phyloP scores from a whole-genome alignment of 2,888 invertebrate species.

The Rhingia rostrata region DNA sequence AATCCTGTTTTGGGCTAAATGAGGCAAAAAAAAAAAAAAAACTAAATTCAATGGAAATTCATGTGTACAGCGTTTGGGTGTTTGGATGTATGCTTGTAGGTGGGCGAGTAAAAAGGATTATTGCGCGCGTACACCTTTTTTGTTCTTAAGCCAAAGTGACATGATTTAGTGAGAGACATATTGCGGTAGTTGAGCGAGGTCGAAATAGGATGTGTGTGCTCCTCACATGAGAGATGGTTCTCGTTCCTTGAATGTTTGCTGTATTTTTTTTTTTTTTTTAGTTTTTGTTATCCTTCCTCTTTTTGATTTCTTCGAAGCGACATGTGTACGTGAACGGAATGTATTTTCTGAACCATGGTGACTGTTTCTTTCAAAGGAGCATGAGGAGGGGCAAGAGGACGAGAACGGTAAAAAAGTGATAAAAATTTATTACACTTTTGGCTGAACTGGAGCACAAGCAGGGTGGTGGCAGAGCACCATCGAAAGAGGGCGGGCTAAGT shows the following conservation, averaged over 20 bases:
- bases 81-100: not conserved
- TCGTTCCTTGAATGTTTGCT: not conserved
- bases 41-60: slow-evolving; percentile 22
- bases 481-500: not conserved
- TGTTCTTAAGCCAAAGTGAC: slow-evolving; percentile 51
- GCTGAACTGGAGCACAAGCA: slow-evolving; percentile 28
- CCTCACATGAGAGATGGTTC: slow-evolving; percentile 12
- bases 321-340: slow-evolving; percentile 50
- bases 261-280: slow-evolving; percentile 3
- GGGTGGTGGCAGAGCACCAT: not conserved
- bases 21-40: not conserved
- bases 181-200: slow-evolving; percentile 49
- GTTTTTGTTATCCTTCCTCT: not conserved
- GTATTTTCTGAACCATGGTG: slow-evolving; percentile 23
- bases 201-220: slow-evolving; percentile 36
- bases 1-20: not conserved
- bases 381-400: not conserved
- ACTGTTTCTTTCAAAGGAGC: slow-evolving; percentile 14
- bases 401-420: slow-evolving; percentile 29
- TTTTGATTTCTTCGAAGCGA: slow-evolving; percentile 18
- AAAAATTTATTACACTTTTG: slow-evolving; percentile 60
- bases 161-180: slow-evolving; percentile 66
- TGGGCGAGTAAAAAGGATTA: slow-evolving; percentile 50
- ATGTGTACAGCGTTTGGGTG: slow-evolving; percentile 17
- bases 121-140: slow-evolving; percentile 29